A percentile compares a stretch with the other conserved stretches of the same genome.
These are phyloP conservation scores for Pteronotus mesoamericanus DNA, from an alignment of 2,797 vertebrate genomes.

Conservation along the genomic window DNA sequence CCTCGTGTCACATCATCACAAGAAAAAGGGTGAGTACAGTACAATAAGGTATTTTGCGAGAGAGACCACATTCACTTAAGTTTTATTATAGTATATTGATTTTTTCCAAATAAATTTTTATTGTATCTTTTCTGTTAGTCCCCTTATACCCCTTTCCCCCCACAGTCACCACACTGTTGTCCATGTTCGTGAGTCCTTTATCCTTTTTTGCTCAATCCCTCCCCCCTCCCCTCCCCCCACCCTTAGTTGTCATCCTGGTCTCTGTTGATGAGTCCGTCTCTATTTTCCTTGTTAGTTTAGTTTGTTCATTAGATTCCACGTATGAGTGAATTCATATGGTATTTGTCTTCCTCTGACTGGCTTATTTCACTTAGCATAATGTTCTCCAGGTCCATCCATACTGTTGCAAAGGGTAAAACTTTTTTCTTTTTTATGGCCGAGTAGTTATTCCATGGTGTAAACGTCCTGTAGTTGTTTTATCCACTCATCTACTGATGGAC, in stretches of 20 bases:
- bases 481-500: background rate
- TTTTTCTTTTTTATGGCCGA: background rate
- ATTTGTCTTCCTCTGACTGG: background rate
- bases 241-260: background rate
- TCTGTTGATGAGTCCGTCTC: background rate
- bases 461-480: background rate
- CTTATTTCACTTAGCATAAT: no score
- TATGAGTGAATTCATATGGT: background rate
- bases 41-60: background rate
- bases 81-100: background rate
- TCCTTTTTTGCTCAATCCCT: background rate
- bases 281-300: background rate
- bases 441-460: background rate
- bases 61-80: background rate
- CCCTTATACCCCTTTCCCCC: background rate
- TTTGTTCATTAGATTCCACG: background rate
- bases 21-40: background rate
- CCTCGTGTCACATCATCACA: background rate
- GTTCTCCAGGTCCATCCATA: background rate
- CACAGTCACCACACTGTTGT: background rate
- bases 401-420: background rate
- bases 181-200: background rate
- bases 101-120: background rate
- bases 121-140: background rate
- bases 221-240: fast-evolving